Evolutionary conservation across 2,888 invertebrate genomes (phyloP).

Genomic region (Papilio protenor): DNA sequence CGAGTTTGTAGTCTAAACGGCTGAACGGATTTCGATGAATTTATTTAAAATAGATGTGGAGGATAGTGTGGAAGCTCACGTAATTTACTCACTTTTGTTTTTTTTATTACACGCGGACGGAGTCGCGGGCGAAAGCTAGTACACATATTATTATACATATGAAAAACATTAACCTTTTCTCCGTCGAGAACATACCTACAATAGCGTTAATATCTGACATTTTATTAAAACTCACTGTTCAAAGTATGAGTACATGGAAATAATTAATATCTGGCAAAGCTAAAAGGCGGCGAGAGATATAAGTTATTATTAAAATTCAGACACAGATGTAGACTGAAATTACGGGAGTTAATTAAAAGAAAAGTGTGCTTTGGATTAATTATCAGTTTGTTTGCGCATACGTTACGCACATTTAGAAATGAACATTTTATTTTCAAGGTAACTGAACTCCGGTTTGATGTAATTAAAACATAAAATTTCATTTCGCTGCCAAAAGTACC

Average conservation of each 20-base stretch:
- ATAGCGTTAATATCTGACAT: background rate
- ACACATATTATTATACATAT: background rate
- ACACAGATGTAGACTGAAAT: conserved; percentile 19
- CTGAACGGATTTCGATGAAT: no score
- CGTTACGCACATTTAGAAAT: conserved; percentile 24
- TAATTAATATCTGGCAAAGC: conserved; percentile 18
- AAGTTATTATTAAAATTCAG: conserved; percentile 26
- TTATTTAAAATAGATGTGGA: no score
- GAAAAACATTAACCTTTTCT: background rate
- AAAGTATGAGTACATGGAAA: conserved; percentile 5
- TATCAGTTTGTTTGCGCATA: conserved; percentile 24
- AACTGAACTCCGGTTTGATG: conserved; percentile 2
- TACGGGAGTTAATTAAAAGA: conserved; percentile 36
- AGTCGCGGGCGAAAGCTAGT: no score
- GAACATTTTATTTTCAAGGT: conserved; percentile 5
- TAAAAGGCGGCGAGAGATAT: conserved; percentile 3
- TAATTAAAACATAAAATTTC: conserved; percentile 16
- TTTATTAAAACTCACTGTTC: conserved; percentile 1
- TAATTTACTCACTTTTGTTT: no score
- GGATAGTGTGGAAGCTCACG: no score
- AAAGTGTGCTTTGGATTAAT: conserved; percentile 24
- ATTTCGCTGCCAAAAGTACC: conserved; percentile 5
- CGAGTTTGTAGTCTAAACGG: no score
- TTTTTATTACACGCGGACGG: no score
- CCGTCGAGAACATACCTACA: background rate